phyloP scores from a whole-genome alignment of 1,140 invertebrate species.

The Babylonia areolata region DNA sequence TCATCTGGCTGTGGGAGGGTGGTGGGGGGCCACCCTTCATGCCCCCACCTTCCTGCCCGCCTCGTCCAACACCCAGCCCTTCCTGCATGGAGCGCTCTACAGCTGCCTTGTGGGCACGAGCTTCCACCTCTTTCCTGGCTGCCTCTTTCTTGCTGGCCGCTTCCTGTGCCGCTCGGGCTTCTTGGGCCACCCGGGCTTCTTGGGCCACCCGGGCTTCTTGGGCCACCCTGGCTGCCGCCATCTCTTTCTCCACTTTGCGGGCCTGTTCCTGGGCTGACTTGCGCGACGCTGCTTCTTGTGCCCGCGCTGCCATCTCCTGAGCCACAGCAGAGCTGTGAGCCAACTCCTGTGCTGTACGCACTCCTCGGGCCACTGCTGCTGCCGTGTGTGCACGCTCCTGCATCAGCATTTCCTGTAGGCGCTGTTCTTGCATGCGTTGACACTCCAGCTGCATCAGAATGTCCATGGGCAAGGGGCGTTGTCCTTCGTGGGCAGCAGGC shows the following conservation, averaged over 20 bases:
- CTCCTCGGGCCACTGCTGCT: conserved; percentile 2
- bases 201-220: conserved; percentile 1
- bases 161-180: conserved; percentile 9
- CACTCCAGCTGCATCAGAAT: not conserved
- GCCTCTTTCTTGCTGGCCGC: conserved; percentile 7
- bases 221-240: not conserved
- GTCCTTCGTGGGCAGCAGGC: conserved; percentile 39
- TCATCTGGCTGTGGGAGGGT: conserved; percentile 33
- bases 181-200: not conserved
- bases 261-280: not conserved
- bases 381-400: not conserved
- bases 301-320: conserved; percentile 5
- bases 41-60: conserved; percentile 8
- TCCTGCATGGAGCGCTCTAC: conserved; percentile 30
- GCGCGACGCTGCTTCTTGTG: not conserved
- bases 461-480: conserved; percentile 40
- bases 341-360: conserved; percentile 22
- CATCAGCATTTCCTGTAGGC: conserved; percentile 5
- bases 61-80: not conserved
- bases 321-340: conserved; percentile 26
- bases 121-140: conserved; percentile 17
- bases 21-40: conserved; percentile 31
- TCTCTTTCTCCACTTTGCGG: not conserved
- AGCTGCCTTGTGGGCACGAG: not conserved
- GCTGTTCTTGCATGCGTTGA: conserved; percentile 23